phyloP scores from a whole-genome alignment of 2,888 invertebrate genomes.

The Steinernema carpocapsae region DNA sequence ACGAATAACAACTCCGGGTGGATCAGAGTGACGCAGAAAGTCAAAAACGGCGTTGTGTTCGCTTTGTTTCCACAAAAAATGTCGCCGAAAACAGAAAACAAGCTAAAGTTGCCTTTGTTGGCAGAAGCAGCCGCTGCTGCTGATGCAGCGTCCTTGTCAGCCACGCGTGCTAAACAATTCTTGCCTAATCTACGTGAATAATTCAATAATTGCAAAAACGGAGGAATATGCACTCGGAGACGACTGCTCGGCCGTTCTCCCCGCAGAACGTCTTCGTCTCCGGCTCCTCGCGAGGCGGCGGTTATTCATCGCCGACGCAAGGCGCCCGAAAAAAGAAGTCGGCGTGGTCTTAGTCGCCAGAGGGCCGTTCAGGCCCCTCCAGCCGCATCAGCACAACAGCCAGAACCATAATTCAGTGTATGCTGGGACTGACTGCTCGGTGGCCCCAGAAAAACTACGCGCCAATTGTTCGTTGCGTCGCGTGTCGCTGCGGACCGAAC shows the following conservation, averaged over 20 bases:
- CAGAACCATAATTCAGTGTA: slow-evolving; percentile 33
- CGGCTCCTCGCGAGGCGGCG: not conserved
- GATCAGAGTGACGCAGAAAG: not conserved
- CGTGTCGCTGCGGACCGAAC: slow-evolving; percentile 26
- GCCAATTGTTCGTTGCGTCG: slow-evolving; percentile 35
- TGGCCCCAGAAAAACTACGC: slow-evolving; percentile 26
- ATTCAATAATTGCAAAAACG: slow-evolving; percentile 23
- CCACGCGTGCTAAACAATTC: not conserved
- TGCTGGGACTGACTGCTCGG: not conserved
- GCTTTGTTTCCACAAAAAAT: not conserved
- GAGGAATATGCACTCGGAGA: slow-evolving; percentile 21
- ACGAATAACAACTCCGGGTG: not conserved
- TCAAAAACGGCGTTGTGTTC: not conserved
- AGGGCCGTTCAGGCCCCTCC: slow-evolving; percentile 15
- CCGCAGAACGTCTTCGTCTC: slow-evolving; percentile 3
- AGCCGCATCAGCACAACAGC: slow-evolving; percentile 1
- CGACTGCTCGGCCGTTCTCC: not conserved
- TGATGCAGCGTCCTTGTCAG: not conserved
- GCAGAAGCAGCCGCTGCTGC: no score
- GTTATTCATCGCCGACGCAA: slow-evolving; percentile 19
- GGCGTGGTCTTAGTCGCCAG: slow-evolving; percentile 2
- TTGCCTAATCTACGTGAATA: not conserved
- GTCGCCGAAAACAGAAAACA: slow-evolving; percentile 21
- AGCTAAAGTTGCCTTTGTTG: no score
- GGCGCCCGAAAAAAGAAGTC: slow-evolving; percentile 22